These are phyloP conservation scores for Podilymbus podiceps DNA, from an alignment of 2,113 vertebrate genomes.

Conservation along the genomic window DNA sequence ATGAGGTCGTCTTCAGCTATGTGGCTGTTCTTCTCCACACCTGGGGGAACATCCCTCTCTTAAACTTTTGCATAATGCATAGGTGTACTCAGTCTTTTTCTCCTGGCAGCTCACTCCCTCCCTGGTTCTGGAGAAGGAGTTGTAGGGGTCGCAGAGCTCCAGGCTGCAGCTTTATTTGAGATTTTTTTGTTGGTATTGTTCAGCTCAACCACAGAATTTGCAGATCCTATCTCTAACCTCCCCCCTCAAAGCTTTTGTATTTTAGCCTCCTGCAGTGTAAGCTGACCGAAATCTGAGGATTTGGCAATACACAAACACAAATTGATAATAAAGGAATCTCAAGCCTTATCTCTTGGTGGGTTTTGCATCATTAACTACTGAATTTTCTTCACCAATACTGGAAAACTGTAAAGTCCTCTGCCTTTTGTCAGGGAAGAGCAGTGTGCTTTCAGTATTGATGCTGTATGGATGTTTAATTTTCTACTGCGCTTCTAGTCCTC, in stretches of 20 bases:
- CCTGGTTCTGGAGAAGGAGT: neutral
- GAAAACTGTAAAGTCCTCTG: neutral
- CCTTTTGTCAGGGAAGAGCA: neutral
- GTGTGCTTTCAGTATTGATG: neutral
- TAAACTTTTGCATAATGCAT: neutral
- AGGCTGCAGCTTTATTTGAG: neutral
- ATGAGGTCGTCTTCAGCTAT: neutral
- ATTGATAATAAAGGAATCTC: neutral
- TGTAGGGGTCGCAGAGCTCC: fast-evolving
- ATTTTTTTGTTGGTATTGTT: neutral
- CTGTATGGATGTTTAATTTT: neutral
- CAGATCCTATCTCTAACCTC: neutral
- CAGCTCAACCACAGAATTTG: neutral
- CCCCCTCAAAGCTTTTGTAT: neutral
- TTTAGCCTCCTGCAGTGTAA: neutral
- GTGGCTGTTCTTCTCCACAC: neutral
- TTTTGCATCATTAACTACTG: neutral
- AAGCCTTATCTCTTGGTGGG: neutral
- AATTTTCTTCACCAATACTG: neutral
- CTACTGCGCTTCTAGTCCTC: neutral
- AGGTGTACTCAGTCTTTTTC: neutral
- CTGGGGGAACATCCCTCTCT: neutral
- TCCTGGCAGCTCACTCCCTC: neutral
- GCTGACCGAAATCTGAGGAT: neutral
- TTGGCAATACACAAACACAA: neutral